Percentiles rank a stretch among this genome's conserved stretches.
Evolutionary conservation across 2,113 vertebrate species (phyloP).

Genomic region (Mesoclemmys tuberculata): DNA sequence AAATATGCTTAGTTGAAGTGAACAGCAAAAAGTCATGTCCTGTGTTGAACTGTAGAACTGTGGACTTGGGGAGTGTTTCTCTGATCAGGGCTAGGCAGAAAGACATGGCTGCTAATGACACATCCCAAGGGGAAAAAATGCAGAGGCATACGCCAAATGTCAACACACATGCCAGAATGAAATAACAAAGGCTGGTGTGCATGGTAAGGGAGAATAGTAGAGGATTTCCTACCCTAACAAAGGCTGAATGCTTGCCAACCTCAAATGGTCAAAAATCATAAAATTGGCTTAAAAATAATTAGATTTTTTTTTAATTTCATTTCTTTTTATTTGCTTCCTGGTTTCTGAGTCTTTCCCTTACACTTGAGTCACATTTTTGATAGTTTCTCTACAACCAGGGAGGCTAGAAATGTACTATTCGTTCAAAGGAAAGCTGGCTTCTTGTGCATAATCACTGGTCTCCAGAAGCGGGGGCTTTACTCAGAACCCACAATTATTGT

Average conservation of each 20-base stretch:
- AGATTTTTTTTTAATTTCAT: background rate
- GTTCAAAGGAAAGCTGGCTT: background rate
- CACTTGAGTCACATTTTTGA: background rate
- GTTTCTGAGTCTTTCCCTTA: background rate
- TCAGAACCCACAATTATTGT: background rate
- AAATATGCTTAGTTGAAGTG: background rate
- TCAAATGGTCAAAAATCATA: background rate
- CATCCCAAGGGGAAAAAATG: rapidly evolving
- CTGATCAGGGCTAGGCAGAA: background rate
- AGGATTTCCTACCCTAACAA: background rate
- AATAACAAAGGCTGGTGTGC: background rate
- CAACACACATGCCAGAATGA: background rate
- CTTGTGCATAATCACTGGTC: background rate
- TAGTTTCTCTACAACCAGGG: background rate
- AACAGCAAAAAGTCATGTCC: background rate
- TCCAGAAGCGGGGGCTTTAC: background rate
- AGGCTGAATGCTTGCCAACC: background rate
- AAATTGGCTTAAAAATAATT: background rate
- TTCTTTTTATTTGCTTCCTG: background rate
- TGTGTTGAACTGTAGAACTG: background rate
- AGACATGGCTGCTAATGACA: background rate
- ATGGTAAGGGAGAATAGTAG: background rate
- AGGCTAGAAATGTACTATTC: background rate
- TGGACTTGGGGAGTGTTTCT: rapidly evolving
- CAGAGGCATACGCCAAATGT: background rate